These are phyloP conservation scores for Lepus americanus DNA, from an alignment of 2,113 vertebrate genomes.

Conservation along the genomic window DNA sequence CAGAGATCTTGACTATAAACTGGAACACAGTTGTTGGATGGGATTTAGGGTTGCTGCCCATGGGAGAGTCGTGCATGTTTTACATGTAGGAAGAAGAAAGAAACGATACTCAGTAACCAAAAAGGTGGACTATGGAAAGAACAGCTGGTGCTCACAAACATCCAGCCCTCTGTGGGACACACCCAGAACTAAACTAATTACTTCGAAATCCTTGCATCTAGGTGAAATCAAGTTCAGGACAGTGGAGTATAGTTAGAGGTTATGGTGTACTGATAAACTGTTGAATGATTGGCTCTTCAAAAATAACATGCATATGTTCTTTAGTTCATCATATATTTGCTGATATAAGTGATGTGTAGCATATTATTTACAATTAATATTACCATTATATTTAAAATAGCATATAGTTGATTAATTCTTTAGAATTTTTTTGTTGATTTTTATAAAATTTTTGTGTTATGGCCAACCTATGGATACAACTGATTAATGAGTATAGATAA, in stretches of 20 bases:
- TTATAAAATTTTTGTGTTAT: neutral
- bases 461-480: neutral
- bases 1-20: neutral
- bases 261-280: neutral
- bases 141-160: neutral
- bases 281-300: neutral
- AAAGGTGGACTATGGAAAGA: neutral
- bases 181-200: neutral
- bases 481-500: conserved; percentile 42
- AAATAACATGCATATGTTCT: neutral
- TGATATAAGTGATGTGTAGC: neutral
- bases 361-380: conserved; percentile 18
- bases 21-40: neutral
- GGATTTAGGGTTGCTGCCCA: neutral
- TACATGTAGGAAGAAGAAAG: neutral
- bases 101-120: neutral
- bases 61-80: neutral
- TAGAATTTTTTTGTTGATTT: conserved; percentile 49
- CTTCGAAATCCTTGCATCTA: neutral
- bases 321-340: neutral
- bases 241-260: neutral
- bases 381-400: conserved; percentile 26
- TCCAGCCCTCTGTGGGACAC: neutral
- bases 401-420: conserved; percentile 15
- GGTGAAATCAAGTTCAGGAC: neutral